phyloP scores from a whole-genome alignment of 1,140 invertebrate genomes.

The Euborellia annulipes region DNA sequence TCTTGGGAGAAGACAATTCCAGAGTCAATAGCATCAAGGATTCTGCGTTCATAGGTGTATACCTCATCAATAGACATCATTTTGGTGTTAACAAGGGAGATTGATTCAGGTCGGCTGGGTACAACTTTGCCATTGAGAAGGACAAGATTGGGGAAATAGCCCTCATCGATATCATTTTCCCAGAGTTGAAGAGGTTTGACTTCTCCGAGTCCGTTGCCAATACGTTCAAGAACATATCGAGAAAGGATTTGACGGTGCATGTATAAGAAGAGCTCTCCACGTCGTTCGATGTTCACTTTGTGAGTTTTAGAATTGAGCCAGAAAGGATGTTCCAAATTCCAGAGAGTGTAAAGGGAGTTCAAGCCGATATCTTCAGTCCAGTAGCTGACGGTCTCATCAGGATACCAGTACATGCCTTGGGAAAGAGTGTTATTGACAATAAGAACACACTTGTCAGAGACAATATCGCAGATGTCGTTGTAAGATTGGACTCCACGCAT shows the following conservation, averaged over 20 bases:
- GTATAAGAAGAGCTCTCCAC: conserved; percentile 46
- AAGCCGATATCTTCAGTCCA: conserved; percentile 56
- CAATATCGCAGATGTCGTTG: neutral
- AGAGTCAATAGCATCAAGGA: conserved; percentile 41
- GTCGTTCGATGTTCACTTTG: conserved; percentile 31
- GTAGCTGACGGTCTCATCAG: conserved; percentile 46
- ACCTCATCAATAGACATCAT: conserved; percentile 21
- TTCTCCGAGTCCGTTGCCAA: conserved; percentile 43
- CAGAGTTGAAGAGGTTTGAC: conserved; percentile 35
- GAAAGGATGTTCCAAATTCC: conserved; percentile 42
- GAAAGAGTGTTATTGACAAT: conserved; percentile 24
- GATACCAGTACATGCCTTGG: conserved; percentile 25
- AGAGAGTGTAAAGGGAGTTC: conserved; percentile 50
- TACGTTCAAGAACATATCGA: conserved; percentile 49
- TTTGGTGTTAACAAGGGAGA: conserved; percentile 19
- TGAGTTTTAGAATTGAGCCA: conserved; percentile 38
- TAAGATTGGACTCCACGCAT: conserved; percentile 19
- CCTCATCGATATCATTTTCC: conserved; percentile 32
- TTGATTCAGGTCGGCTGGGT: conserved; percentile 37
- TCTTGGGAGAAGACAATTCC: conserved; percentile 27
- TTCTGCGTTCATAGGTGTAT: conserved; percentile 37
- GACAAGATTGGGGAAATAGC: conserved; percentile 45
- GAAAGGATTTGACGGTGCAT: conserved; percentile 40
- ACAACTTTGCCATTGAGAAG: conserved; percentile 48
- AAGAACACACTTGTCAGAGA: neutral